Evolutionary conservation across 2,888 invertebrate species (phyloP), one percentile per base, ranked within the genome.

Genomic region (Encarsia formosa): DNA sequence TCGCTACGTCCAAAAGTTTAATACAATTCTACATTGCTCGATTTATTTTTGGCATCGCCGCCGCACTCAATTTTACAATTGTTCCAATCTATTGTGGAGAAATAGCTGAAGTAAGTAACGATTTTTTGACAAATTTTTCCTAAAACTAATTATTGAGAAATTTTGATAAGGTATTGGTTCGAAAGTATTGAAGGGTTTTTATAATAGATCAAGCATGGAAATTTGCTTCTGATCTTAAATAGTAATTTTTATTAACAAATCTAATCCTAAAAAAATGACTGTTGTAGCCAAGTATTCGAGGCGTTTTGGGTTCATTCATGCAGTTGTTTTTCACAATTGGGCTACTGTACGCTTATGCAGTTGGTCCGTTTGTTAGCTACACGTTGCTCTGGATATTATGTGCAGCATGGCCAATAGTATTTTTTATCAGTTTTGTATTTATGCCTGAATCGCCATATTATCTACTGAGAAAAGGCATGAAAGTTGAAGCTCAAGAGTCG

Each of bases 41-140:
- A 51, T 78, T 80, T 60, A 73, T 79, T 50, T 81, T 79, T 71
- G 89, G 89, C 38, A 63, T 85, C 1, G 82, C 81, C 1, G 79
- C 84, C 0, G 86, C 87, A 0, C 82, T 85, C 65, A 75, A 84
- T 13, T 87, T 85, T 75, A 84, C 87, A 0, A 82, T 86, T 1
- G 81, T 85, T 1, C 91, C 93, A 0, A 88, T 91, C 82, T 94
- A 93, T 74, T 83, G 91, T 54, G 88, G 89, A 34, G 94, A 94
- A 74, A 87, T 91, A 38, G 82, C 91, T 5, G 86, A 88, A 59
- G 83, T 82, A 66, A 75, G 69, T 34, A n/a, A n/a, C n/a, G n/a
- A n/a, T n/a, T n/a, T n/a, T n/a, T n/a, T n/a, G n/a, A n/a, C n/a
- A n/a, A n/a, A n/a, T n/a, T n/a, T n/a, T n/a, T n/a, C n/a, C n/a